Base-by-base conservation (phyloP, 2,797 vertebrate genomes). In the Cyprinella venusta region DNA sequence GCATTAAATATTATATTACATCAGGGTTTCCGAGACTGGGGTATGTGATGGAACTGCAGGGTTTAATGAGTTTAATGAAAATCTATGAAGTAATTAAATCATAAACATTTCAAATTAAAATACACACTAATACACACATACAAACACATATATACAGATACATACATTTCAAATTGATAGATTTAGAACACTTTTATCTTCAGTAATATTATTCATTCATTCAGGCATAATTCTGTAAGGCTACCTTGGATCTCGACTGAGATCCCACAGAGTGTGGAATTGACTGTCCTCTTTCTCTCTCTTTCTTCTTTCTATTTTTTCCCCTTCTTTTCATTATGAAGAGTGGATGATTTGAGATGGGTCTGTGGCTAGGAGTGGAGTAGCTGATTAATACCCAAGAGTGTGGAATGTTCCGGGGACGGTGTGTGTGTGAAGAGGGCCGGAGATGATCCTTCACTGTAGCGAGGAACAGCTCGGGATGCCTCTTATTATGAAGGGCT, bases 351-450 rank as follows among this genome's bases (percentile, higher is more conserved):
- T 80, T 48, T 68, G 59, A 61, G 78, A 36, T 45, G 70, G 48
- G 21, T 9, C 65, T 70, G 18, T 70, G n/a, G 50, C n/a, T 59
- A 40, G 18, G 36, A 80, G 36, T 24, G 50, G n/a, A 77, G 85
- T 75, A 83, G 68, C 89, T 92, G 89, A 90, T 92, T 90, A 89
- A 87, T 76, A 86, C 88, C 87, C 85, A 61, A 81, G 85, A 86
- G 89, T 82, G 85, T 86, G 74, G 85, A 87, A 90, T 89, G 82
- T 76, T 72, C 80, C 54, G 10, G 33, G 76, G 68, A 68, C 40
- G 5, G 56, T 59, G 72, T 52, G 82, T 68, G 82, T 59, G 82
- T 72, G 82, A 79, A 82, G 83, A 82, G 63, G 82, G 70, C 50
- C 36, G 9, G 63, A 87, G 79, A 86, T 48, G 88, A 85, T 87